Conservation (phyloP, 2,888 invertebrate genomes). For the Galerucella nymphaeae region DNA sequence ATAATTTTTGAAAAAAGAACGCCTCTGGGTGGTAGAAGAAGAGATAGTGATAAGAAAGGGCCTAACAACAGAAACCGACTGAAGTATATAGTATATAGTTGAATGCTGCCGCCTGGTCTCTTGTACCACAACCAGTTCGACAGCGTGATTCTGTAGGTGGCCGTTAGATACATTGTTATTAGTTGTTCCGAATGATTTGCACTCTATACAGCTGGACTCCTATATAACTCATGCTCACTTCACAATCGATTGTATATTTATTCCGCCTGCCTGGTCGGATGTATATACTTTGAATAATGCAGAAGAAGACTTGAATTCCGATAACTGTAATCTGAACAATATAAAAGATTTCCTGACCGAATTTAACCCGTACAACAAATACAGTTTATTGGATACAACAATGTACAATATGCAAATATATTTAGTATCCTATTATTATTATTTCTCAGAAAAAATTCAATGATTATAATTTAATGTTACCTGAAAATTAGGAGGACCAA, state of each 20-base stretch:
- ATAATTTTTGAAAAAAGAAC: slow-evolving; percentile 1
- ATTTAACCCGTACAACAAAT: background rate
- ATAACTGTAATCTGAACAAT: slow-evolving; percentile 7
- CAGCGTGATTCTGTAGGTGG: slow-evolving; percentile 61
- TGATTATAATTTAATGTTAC: too few species aligned
- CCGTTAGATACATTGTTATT: slow-evolving; percentile 57
- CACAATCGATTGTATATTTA: slow-evolving; percentile 42
- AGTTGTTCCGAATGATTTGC: slow-evolving; percentile 56
- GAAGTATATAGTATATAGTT: slow-evolving; percentile 30
- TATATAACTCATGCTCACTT: slow-evolving; percentile 50
- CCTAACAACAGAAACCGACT: slow-evolving; percentile 39
- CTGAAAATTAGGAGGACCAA: too few species aligned
- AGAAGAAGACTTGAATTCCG: slow-evolving; percentile 14
- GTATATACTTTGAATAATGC: slow-evolving; percentile 30
- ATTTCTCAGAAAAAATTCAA: too few species aligned
- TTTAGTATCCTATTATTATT: too few species aligned
- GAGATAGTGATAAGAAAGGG: slow-evolving; percentile 45
- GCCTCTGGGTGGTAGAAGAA: slow-evolving; percentile 43
- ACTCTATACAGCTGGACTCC: slow-evolving; percentile 48
- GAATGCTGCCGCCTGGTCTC: slow-evolving; percentile 48
- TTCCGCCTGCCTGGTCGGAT: slow-evolving; percentile 16
- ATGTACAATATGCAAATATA: background rate
- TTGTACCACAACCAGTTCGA: slow-evolving; percentile 55
- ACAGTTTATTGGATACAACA: background rate
- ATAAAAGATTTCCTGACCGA: background rate